These are phyloP conservation scores for Catostomus latipinnis DNA, from an alignment of 2,797 vertebrate genomes.

Conservation along the genomic window DNA sequence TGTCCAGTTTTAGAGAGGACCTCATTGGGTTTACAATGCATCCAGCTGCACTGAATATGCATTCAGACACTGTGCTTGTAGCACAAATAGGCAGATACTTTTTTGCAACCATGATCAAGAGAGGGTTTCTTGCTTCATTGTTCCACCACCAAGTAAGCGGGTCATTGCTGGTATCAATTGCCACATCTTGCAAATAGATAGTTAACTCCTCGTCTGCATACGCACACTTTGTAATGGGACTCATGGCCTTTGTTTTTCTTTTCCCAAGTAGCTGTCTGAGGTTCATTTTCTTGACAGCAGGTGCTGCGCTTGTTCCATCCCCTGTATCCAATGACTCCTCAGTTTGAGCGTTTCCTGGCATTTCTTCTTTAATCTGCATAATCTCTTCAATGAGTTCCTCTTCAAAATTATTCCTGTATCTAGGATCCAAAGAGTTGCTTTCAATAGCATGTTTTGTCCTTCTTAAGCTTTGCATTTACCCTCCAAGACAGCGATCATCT, in stretches of 20 bases:
- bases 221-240: neutral
- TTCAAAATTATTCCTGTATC: neutral
- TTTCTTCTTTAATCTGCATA: neutral
- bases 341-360: neutral
- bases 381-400: neutral
- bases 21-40: neutral
- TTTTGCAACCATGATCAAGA: no score
- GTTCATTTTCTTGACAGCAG: neutral
- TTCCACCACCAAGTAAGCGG: neutral
- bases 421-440: slow-evolving; percentile 1
- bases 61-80: no score
- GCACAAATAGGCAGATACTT: no score
- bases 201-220: neutral
- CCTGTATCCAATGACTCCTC: neutral
- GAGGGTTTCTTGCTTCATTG: slow-evolving; percentile 1
- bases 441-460: neutral
- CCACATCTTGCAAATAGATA: neutral
- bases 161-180: neutral
- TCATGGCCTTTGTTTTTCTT: neutral
- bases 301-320: neutral
- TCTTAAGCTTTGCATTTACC: neutral
- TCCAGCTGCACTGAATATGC: no score
- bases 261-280: neutral
- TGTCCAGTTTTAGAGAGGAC: neutral
- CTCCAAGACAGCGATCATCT: neutral